Percentiles rank a stretch among this genome's conserved stretches.
These are phyloP conservation scores for Megaptera novaeangliae DNA, from an alignment of 2,113 vertebrate species.

Conservation along the genomic window DNA sequence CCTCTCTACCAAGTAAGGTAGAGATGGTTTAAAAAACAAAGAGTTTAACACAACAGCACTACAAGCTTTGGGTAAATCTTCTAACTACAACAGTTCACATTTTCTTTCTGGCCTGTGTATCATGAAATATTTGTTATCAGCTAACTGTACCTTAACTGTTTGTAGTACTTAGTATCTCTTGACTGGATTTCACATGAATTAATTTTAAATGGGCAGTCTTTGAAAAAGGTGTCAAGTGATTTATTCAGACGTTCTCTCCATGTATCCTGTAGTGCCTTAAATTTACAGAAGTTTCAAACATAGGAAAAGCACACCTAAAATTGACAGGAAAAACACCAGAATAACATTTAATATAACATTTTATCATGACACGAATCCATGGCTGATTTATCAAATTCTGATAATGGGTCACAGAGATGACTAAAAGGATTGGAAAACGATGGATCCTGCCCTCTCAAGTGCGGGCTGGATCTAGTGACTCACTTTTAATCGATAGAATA, in stretches of 20 bases:
- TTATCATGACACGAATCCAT: neutral
- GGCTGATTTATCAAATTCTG: neutral
- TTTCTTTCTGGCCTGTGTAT: neutral
- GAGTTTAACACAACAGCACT: neutral
- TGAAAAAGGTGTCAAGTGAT: neutral
- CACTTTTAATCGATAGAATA: neutral
- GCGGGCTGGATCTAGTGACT: neutral
- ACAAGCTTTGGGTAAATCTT: neutral
- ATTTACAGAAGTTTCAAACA: neutral
- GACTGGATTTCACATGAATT: neutral
- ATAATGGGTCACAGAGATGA: neutral
- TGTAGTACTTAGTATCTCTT: neutral
- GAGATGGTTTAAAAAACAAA: neutral
- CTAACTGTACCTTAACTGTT: neutral
- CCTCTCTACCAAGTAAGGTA: neutral
- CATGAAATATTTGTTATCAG: neutral
- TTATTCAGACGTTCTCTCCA: neutral
- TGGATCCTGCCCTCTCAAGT: neutral
- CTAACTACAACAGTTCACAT: neutral
- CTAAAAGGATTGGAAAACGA: neutral
- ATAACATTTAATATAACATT: neutral
- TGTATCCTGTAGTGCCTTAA: neutral
- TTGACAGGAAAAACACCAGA: neutral
- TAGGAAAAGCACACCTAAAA: neutral
- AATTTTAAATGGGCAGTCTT: conserved; percentile 15